These are phyloP conservation scores for Xylota segnis DNA, from an alignment of 2,888 invertebrate species.

Conservation along the genomic window DNA sequence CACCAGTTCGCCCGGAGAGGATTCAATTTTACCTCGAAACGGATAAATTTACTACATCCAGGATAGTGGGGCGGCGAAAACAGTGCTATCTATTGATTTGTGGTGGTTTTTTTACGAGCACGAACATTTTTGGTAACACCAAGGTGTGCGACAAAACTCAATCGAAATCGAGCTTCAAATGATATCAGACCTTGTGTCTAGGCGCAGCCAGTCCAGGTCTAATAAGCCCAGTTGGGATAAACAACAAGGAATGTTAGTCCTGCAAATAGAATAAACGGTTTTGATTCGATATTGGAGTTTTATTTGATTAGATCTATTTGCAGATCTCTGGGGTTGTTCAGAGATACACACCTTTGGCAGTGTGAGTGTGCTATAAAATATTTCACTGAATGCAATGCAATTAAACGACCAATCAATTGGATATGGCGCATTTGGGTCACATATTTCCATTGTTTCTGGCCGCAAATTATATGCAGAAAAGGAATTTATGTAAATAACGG, in stretches of 20 bases:
- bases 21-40: constrained; percentile 32
- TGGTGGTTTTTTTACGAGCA: neutral
- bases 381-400: constrained; percentile 37
- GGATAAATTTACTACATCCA: neutral
- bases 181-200: no score
- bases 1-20: neutral
- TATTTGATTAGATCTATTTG: constrained; percentile 36
- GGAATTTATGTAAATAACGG: constrained; percentile 56
- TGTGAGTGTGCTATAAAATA: constrained; percentile 29
- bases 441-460: neutral
- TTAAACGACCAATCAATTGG: constrained; percentile 42
- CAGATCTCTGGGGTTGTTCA: neutral
- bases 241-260: neutral
- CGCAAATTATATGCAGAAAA: constrained; percentile 34
- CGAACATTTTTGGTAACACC: neutral
- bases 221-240: no score
- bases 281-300: constrained; percentile 27
- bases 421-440: constrained; percentile 39
- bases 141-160: neutral
- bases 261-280: constrained; percentile 13
- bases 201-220: no score
- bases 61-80: neutral
- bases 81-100: constrained; percentile 33
- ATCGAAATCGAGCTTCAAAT: constrained; percentile 3
- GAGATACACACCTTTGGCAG: neutral